These are phyloP conservation scores for Apodemia duryi DNA, from an alignment of 2,888 invertebrate genomes.

Conservation along the genomic window DNA sequence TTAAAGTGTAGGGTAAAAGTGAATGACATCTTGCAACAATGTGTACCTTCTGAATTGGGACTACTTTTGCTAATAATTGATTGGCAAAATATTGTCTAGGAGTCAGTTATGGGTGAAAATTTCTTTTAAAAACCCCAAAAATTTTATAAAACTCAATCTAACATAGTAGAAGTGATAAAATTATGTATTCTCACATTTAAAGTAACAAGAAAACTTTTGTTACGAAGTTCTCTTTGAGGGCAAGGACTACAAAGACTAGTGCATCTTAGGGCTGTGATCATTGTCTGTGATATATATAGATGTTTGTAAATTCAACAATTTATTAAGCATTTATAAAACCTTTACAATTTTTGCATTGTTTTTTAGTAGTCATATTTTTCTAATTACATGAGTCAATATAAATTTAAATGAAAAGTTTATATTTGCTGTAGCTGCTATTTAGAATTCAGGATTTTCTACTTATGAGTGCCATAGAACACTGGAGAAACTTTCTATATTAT, in stretches of 20 bases:
- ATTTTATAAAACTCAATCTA: not conserved
- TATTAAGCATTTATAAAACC: constrained; percentile 11
- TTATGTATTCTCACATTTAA: not conserved
- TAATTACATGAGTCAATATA: not conserved
- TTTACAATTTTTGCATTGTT: not conserved
- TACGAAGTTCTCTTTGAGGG: not conserved
- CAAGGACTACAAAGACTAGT: constrained; percentile 7
- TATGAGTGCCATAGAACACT: too few relatives aligned
- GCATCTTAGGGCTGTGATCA: constrained; percentile 10
- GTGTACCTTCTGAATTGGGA: not conserved
- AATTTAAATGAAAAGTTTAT: not conserved
- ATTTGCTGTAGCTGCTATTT: not conserved
- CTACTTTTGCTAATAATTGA: not conserved
- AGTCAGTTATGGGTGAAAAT: not conserved
- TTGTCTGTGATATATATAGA: constrained; percentile 8
- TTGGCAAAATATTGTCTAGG: not conserved
- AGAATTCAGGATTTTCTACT: too few relatives aligned
- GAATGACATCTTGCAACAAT: constrained; percentile 23
- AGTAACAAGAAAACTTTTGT: not conserved
- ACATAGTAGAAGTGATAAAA: not conserved
- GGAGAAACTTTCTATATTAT: too few relatives aligned
- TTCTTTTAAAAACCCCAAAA: not conserved
- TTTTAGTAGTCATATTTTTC: not conserved
- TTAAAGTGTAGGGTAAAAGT: constrained; percentile 24
- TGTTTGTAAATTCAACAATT: constrained; percentile 11